Evolutionary conservation across 2,888 invertebrate species (phyloP), one percentile per base, ranked within the genome.

Genomic region (Epistrophe eligans): DNA sequence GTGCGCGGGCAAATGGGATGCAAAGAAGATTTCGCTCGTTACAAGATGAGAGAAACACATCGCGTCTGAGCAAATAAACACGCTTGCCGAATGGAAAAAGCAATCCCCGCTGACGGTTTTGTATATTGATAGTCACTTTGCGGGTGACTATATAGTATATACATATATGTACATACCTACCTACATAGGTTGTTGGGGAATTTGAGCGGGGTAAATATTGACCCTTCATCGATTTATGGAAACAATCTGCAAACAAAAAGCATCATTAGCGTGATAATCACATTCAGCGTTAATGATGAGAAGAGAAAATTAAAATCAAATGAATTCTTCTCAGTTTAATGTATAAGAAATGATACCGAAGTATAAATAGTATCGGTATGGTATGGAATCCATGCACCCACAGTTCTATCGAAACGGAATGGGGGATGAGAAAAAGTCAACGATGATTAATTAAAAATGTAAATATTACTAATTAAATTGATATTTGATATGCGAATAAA

Each of bases 251-350:
- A 87, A 87, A 83, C 87, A 87, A 79, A 82, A 67, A 57, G 79
- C 87, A 71, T 87, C 85, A 87, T 87, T 87, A 87, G 82, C 85
- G 71, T 48, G 82, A 87, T 87, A 87, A 87, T 83, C 82, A 66
- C 76, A 81, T 79, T 71, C 79, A 15, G 82, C 73, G 57, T 57
- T 70, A 52, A 77, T 80, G 80, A 80, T 67, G 73, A 43, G 81
- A 76, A 48, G 64, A 43, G 71, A 81, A 55, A 77, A 58, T 60
- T 50, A 15, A 67, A 74, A 48, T 32, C 67, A 35, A 52, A 60
- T 43, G 71, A 71, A 62, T 62, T 79, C 35, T 70, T 28, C n/a
- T 67, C 10, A 15, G 15, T 52, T 67, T 50, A 1, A 45, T 2
- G 4, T 45, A 62, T 6, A 11, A 10, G 15, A 4, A 66, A 48